A percentile compares a stretch with the other conserved stretches of the same genome.
phyloP scores from a whole-genome alignment of 1,140 invertebrate genomes.

The Radopholus similis region DNA sequence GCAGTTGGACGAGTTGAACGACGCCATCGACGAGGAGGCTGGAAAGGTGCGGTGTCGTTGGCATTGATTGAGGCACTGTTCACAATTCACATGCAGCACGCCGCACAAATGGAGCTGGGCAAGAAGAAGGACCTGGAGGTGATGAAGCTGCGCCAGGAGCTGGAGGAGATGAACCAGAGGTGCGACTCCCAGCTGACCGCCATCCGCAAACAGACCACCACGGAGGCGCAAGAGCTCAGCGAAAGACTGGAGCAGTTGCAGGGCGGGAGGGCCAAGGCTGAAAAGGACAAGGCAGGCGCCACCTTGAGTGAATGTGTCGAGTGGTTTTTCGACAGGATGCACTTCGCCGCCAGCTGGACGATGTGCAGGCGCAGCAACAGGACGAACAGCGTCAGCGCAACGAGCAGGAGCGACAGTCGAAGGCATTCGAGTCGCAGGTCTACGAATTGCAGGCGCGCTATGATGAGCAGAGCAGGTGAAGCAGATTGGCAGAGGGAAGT shows the following conservation, averaged over 20 bases:
- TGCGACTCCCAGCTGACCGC: slow-evolving; percentile 38
- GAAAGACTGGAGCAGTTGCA: slow-evolving; percentile 35
- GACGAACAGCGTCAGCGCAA: slow-evolving; percentile 33
- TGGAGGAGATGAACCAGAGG: slow-evolving; percentile 52
- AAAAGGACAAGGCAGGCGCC: slow-evolving; percentile 42
- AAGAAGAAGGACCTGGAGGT: slow-evolving; percentile 50
- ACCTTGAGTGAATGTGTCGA: too few relatives aligned
- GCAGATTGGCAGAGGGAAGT: not conserved
- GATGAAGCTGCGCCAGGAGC: slow-evolving; percentile 45
- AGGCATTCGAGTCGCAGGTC: slow-evolving; percentile 38
- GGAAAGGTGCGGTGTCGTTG: slow-evolving; percentile 35
- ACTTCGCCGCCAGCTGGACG: slow-evolving; percentile 45
- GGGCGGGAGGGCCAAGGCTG: slow-evolving; percentile 35
- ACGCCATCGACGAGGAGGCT: slow-evolving; percentile 43
- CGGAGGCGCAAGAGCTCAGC: slow-evolving; percentile 36
- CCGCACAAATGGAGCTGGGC: slow-evolving; percentile 45
- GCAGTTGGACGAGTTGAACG: slow-evolving; percentile 45
- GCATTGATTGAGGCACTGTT: not conserved
- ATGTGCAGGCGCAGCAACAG: slow-evolving; percentile 39
- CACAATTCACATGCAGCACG: not conserved
- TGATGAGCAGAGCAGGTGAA: slow-evolving; percentile 31
- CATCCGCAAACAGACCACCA: slow-evolving; percentile 38
- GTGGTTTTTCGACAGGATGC: not conserved
- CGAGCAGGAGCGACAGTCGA: slow-evolving; percentile 44
- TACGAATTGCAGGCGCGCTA: slow-evolving; percentile 35